These are phyloP conservation scores for Ammodytes marinus DNA, from an alignment of 2,113 vertebrate genomes.

Conservation along the genomic window DNA sequence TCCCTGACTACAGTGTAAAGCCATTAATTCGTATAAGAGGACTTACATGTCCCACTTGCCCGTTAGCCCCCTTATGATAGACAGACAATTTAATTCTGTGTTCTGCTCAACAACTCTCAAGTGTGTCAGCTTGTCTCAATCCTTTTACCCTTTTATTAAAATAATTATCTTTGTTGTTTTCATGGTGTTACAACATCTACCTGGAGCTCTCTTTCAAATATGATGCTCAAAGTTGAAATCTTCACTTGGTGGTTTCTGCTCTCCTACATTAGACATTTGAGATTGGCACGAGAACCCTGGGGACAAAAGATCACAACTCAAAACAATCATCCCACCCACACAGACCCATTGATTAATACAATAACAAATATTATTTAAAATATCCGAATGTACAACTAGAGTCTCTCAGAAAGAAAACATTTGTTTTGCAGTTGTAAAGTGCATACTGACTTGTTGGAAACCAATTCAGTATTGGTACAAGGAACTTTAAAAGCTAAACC, in stretches of 20 bases:
- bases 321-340: neutral
- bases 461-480: neutral
- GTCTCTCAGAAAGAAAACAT: neutral
- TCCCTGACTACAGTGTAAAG: constrained; percentile 57
- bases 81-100: constrained; percentile 53
- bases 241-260: neutral
- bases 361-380: neutral
- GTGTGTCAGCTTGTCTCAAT: constrained; percentile 20
- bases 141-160: neutral
- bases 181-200: constrained; percentile 1
- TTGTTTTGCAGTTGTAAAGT: neutral
- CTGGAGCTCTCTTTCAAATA: constrained; percentile 9
- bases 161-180: neutral
- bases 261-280: neutral
- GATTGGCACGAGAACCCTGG: neutral
- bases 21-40: constrained; percentile 73
- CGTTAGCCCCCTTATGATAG: constrained; percentile 45
- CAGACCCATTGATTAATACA: neutral
- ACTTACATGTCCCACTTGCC: constrained; percentile 60
- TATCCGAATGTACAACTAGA: neutral
- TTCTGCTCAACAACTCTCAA: constrained; percentile 39
- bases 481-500: neutral
- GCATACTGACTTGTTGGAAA: neutral
- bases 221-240: neutral
- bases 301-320: constrained; percentile 1